phyloP scores from a whole-genome alignment of 2,113 vertebrate species.

The Tamias sibiricus region DNA sequence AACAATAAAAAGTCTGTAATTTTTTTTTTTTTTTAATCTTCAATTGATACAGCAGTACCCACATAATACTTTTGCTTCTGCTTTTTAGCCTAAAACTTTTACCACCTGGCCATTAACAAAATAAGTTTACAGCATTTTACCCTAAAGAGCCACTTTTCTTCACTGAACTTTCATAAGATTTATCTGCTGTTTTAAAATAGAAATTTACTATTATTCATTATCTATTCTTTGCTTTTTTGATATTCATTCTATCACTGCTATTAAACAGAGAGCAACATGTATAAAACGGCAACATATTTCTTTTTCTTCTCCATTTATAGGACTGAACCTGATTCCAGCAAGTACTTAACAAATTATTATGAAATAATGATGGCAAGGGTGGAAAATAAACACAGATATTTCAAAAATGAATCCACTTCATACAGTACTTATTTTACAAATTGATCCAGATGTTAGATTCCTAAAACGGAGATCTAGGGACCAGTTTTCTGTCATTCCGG shows the following conservation, averaged over 20 bases:
- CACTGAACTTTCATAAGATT: background rate
- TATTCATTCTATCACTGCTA: background rate
- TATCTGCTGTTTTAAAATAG: background rate
- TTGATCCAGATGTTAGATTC: background rate
- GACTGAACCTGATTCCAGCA: background rate
- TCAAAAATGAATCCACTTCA: background rate
- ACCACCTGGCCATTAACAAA: background rate
- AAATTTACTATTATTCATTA: background rate
- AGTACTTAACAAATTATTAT: background rate
- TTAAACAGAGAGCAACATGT: background rate
- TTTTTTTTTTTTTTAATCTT: background rate
- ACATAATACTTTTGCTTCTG: background rate
- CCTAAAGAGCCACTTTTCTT: background rate
- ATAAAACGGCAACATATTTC: background rate
- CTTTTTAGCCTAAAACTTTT: background rate
- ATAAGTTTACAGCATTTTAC: background rate
- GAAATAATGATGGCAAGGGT: background rate
- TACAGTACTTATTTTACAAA: background rate
- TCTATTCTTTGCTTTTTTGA: background rate
- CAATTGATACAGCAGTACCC: background rate
- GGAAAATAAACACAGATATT: background rate
- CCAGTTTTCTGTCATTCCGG: too few species aligned
- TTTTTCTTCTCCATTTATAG: background rate
- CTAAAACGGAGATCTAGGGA: background rate
- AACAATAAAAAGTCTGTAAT: background rate